Evolutionary conservation across 2,797 vertebrate species (phyloP), one percentile per base, ranked within the genome.

Genomic region (Sphaeramia orbicularis): DNA sequence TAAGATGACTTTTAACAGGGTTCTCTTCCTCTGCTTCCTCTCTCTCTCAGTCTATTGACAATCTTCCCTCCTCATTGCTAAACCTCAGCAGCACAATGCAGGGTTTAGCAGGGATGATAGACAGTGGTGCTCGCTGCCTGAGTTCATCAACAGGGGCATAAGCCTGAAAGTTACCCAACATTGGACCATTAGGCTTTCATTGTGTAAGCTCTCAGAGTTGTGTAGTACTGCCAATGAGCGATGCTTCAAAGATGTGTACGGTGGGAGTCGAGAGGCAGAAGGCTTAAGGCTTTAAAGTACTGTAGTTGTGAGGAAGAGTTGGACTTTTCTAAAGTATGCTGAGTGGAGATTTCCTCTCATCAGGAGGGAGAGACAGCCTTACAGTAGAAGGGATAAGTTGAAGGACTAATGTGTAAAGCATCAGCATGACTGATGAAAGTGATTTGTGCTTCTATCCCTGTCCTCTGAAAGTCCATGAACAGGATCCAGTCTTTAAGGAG

Each of bases 151-250:
- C 80, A 56, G 65, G 63, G 56, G 77, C 76, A 73, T 86, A 91
- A 91, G 88, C 85, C 80, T 74, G 68, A 84, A 91, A 85, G 80
- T 88, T 83, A 91, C 90, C 86, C 89, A 81, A 66, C 49, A 13
- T 74, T 47, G 66, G 82, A 74, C 85, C 88, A 77, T 85, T 81
- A 80, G 81, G 88, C 86, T 87, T 89, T 88, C 80, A n/a, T 58
- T 75, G 76, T 40, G 12, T 90, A 91, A 90, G 84, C 90, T 86
- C 84, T 69, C 38, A 7, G 83, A 71, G 80, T 80, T 53, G 78
- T 41, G 62, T 30, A 61, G 84, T 72, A 79, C 76, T 74, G 32
- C 57, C 75, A 45, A 79, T 76, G 85, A 87, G 83, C 48, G 50
- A 85, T 83, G 84, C 86, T 81, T 89, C 86, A 84, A 80, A 88